phyloP scores from a whole-genome alignment of 92 coral and sea anemone species.

The Galaxea fascicularis region DNA sequence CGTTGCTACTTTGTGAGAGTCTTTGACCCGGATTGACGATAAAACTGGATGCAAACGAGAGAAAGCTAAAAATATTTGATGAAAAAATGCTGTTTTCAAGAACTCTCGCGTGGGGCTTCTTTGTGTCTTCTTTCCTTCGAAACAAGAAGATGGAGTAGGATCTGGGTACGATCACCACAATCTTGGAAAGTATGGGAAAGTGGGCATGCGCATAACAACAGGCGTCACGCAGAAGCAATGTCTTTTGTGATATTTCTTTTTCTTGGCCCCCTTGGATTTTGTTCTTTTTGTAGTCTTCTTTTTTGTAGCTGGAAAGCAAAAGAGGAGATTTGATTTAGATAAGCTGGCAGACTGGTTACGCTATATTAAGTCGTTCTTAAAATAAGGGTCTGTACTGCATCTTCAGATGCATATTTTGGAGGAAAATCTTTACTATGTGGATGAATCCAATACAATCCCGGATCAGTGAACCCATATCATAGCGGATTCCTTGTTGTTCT shows the following conservation, averaged over 20 bases:
- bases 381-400: too few species aligned
- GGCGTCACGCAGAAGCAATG: constrained; percentile 40
- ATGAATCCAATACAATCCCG: too few species aligned
- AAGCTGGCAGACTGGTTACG: background rate
- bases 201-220: constrained; percentile 41
- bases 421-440: too few species aligned
- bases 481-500: too few species aligned
- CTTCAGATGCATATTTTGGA: too few species aligned
- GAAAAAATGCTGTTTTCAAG: background rate
- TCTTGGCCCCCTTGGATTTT: constrained; percentile 17
- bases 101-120: too few species aligned
- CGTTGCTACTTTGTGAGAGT: too few species aligned
- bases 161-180: constrained; percentile 34
- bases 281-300: background rate
- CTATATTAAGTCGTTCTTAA: background rate
- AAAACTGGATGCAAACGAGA: background rate
- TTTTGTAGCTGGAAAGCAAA: background rate
- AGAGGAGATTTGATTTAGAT: background rate
- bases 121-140: background rate
- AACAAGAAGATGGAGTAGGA: background rate
- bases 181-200: constrained; percentile 39
- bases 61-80: background rate
- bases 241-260: constrained; percentile 45
- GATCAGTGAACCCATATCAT: too few species aligned
- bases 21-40: background rate